Conservation (phyloP, 2,797 vertebrate species). For the Tenualosa thibaudeaui region DNA sequence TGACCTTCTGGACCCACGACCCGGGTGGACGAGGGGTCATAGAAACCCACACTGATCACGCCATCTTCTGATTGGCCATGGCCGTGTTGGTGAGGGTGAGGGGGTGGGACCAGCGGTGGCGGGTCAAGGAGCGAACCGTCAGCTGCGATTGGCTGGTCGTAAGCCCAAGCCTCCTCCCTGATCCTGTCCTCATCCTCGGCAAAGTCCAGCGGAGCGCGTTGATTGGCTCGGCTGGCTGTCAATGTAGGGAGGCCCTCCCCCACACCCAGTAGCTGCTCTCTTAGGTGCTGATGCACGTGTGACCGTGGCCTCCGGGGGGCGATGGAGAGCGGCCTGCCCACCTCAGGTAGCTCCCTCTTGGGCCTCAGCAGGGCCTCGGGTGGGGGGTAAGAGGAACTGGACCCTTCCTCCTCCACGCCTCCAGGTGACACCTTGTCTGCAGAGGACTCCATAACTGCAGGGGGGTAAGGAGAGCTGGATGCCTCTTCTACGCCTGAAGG, state of each 20-base stretch:
- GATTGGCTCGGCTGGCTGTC: not conserved
- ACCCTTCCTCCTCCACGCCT: not conserved
- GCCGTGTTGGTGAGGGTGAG: not conserved
- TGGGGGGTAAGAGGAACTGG: not conserved
- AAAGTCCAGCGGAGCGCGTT: constrained; percentile 37
- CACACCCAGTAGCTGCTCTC: constrained; percentile 22
- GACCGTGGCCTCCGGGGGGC: not conserved
- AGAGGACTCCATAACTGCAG: not conserved
- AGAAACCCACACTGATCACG: constrained; percentile 41
- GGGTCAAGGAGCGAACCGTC: not conserved
- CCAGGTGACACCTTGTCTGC: not conserved
- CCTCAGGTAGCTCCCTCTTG: not conserved
- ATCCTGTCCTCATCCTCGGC: constrained; percentile 28
- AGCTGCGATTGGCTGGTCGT: not conserved
- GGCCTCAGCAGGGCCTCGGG: not conserved
- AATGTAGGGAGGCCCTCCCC: constrained; percentile 42
- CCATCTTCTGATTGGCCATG: constrained; percentile 27
- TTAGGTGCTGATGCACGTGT: not conserved
- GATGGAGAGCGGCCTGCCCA: not conserved
- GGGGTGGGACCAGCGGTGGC: not conserved
- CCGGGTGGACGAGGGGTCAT: constrained; percentile 21
- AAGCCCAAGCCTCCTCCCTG: not conserved
- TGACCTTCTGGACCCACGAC: not conserved
- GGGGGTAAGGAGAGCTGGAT: not conserved
- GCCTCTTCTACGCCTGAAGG: not conserved